Conservation (phyloP, 1,140 invertebrate genomes). For the Bombus huntii region DNA sequence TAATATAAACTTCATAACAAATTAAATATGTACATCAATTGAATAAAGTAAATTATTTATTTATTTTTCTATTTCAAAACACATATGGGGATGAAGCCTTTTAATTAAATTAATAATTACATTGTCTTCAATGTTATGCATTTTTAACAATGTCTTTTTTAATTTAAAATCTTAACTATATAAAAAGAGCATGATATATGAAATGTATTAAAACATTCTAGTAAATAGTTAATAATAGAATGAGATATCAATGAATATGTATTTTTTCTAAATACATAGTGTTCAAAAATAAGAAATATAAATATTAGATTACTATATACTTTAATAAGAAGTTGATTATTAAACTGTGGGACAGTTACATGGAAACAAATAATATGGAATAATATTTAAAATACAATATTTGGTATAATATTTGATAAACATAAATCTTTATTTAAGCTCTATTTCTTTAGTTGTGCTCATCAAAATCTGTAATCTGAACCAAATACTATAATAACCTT, state of each 20-base stretch:
- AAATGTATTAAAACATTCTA: neutral
- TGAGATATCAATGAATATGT: constrained; percentile 2
- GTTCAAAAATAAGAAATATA: neutral
- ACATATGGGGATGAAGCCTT: neutral
- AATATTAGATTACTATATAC: neutral
- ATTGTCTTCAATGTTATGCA: neutral
- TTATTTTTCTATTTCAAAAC: neutral
- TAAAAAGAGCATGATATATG: constrained; percentile 38
- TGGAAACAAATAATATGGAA: neutral
- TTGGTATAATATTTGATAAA: neutral
- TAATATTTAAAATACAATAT: neutral
- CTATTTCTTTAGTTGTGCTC: neutral
- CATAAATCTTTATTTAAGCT: neutral
- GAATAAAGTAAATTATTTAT: neutral
- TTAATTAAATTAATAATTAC: neutral
- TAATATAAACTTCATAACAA: constrained; percentile 39
- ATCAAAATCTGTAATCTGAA: neutral
- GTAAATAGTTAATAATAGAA: constrained; percentile 9
- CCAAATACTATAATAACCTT: neutral
- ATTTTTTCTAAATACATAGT: neutral
- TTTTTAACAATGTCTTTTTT: neutral
- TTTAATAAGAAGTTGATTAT: neutral
- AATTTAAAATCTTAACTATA: constrained; percentile 58
- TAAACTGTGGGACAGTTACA: too few relatives aligned
- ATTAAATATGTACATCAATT: neutral